These are phyloP conservation scores for Formica exsecta DNA, from an alignment of 1,140 invertebrate species.

Conservation along the genomic window DNA sequence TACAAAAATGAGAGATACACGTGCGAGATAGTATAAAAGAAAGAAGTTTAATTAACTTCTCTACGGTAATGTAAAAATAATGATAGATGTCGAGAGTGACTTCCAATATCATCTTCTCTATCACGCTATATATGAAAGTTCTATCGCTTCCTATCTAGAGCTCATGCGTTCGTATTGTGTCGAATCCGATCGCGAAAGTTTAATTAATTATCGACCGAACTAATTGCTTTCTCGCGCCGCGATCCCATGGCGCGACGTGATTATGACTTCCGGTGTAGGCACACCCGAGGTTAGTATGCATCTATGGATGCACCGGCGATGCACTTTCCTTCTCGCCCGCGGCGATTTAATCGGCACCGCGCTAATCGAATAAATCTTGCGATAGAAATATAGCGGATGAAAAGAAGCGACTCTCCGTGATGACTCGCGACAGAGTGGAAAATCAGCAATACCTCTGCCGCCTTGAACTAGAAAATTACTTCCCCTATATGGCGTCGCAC, in stretches of 20 bases:
- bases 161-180: slow-evolving; percentile 38
- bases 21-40: slow-evolving; percentile 2
- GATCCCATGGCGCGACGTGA: slow-evolving; percentile 45
- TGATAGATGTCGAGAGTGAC: slow-evolving; percentile 44
- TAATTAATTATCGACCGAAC: slow-evolving; percentile 74
- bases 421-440: slow-evolving; percentile 43
- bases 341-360: slow-evolving; percentile 48
- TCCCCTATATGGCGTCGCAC: slow-evolving; percentile 40
- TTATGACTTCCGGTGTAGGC: slow-evolving; percentile 56
- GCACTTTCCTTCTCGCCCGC: slow-evolving; percentile 45
- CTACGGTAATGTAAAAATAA: slow-evolving; percentile 31
- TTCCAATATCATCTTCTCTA: background rate
- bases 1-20: background rate
- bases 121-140: slow-evolving; percentile 38
- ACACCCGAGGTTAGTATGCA: slow-evolving; percentile 37
- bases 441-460: slow-evolving; percentile 27
- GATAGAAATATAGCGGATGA: slow-evolving; percentile 33
- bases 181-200: slow-evolving; percentile 69
- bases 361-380: slow-evolving; percentile 49
- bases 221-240: slow-evolving; percentile 61
- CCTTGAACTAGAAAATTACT: slow-evolving; percentile 53
- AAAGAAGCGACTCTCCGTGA: slow-evolving; percentile 42
- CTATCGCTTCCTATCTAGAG: slow-evolving; percentile 13
- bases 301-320: slow-evolving; percentile 37
- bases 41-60: slow-evolving; percentile 45